Conservation (phyloP, 2,888 invertebrate genomes). For the Bombylius major region DNA sequence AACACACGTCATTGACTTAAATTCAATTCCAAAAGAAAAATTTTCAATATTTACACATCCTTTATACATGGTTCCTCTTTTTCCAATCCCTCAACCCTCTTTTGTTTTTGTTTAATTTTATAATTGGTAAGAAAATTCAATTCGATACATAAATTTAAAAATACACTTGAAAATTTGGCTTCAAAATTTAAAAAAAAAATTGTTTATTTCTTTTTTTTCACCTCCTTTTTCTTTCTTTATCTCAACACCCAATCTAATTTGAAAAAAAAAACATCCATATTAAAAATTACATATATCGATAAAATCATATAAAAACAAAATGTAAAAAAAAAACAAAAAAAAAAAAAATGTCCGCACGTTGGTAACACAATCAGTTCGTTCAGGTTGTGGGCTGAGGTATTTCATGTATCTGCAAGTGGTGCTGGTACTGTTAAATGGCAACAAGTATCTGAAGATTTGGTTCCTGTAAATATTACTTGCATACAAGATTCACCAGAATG, state of each 20-base stretch:
- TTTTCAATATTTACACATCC: too few relatives aligned
- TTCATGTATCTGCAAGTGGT: slow-evolving; percentile 89
- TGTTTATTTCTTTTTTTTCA: background rate
- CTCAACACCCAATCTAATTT: slow-evolving; percentile 4
- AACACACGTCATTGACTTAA: too few relatives aligned
- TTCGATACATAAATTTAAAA: too few relatives aligned
- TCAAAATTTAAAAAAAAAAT: background rate
- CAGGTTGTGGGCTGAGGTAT: slow-evolving; percentile 98
- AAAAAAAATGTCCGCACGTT: slow-evolving; percentile 12
- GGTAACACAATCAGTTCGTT: slow-evolving; percentile 24
- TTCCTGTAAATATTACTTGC: slow-evolving; percentile 96
- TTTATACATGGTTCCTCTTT: too few relatives aligned
- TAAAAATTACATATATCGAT: too few relatives aligned
- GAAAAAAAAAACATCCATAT: too few relatives aligned
- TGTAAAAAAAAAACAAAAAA: slow-evolving; percentile 14
- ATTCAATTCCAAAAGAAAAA: too few relatives aligned
- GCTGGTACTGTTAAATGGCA: slow-evolving; percentile 93
- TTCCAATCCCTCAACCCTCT: too few relatives aligned
- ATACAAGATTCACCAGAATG: slow-evolving; percentile 93
- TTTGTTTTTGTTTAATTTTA: too few relatives aligned
- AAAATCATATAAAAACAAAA: background rate
- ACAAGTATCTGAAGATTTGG: slow-evolving; percentile 94
- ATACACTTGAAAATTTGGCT: background rate
- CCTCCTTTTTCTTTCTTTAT: slow-evolving; percentile 2
- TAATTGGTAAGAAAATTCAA: too few relatives aligned